Evolutionary conservation across 2,113 vertebrate genomes (phyloP), one percentile per base, ranked within the genome.

Genomic region (Chionis minor): DNA sequence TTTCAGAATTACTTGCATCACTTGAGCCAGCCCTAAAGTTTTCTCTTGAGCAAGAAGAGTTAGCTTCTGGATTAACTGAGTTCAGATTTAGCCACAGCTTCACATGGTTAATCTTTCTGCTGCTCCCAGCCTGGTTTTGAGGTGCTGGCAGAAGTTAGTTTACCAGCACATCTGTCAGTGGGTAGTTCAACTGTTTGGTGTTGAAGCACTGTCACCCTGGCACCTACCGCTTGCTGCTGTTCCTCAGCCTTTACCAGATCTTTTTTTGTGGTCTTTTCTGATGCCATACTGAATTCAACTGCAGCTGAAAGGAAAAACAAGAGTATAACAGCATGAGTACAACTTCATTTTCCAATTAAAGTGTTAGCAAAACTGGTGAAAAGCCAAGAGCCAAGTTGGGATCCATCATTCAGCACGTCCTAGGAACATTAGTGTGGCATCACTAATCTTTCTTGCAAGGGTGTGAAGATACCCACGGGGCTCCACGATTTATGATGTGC

Each of bases 151-250:
- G 20, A 32, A 44, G 28, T 63, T n/a, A 27, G 6, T n/a, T 81
- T 10, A 15, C 5, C 58, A 82, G 79, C 2, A 0, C 7, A 3
- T 8, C 66, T 59, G 27, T 12, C 22, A 65, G 56, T 4, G 14
- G 42, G 8, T 30, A 28, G 59, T 52, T 35, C 23, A 35, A 30
- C 28, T 44, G 67, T 8, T 55, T 22, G 18, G 3, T 4, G 7
- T n/a, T 18, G 3, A 27, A 65, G 38, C 8, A 16, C 5, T 17
- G 27, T 70, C 52, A 38, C 32, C 26, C 51, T 40, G 47, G 80
- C 54, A 96, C 97, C 72, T 96, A 97, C 97, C 91, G 0, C 94
- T 63, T 71, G 86, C 63, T 86, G 94, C 87, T 95, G 86, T 61
- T 96, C 96, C 94, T 95, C 92, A 54, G 91, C 63, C 73, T 94